Conservation (phyloP, 2,113 vertebrate genomes). For the Pionites leucogaster region DNA sequence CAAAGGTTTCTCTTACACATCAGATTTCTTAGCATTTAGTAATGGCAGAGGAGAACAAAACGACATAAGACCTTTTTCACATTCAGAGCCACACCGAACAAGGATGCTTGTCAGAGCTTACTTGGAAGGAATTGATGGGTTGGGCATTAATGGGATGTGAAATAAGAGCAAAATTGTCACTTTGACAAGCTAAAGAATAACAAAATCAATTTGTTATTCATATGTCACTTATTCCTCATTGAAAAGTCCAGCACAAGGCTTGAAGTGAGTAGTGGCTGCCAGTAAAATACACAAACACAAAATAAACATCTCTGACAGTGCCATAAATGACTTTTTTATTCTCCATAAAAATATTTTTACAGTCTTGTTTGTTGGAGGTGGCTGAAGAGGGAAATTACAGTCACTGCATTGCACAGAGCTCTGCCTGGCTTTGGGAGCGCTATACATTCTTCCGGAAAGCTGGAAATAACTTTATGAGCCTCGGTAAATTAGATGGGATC, state of each 20-base stretch:
- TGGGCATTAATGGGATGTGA: neutral
- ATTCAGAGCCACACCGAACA: neutral
- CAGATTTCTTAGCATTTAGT: neutral
- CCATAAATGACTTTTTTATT: conserved; percentile 14
- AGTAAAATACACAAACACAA: neutral
- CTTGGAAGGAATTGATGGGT: neutral
- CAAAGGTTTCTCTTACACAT: neutral
- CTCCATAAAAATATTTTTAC: neutral
- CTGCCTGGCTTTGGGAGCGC: neutral
- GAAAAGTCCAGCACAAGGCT: neutral
- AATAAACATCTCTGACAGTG: neutral
- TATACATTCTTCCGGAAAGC: neutral
- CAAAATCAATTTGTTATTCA: neutral
- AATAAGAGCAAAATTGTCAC: neutral
- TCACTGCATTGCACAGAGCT: neutral
- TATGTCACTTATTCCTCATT: neutral
- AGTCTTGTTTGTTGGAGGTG: neutral
- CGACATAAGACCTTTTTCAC: neutral
- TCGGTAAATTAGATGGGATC: neutral
- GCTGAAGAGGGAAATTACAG: neutral
- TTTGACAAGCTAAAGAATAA: neutral
- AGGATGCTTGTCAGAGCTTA: neutral
- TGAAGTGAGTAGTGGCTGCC: neutral
- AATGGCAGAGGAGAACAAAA: neutral
- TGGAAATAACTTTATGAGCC: neutral